Evolutionary conservation across 2,888 invertebrate genomes (phyloP).

Genomic region (Patella pellucida): DNA sequence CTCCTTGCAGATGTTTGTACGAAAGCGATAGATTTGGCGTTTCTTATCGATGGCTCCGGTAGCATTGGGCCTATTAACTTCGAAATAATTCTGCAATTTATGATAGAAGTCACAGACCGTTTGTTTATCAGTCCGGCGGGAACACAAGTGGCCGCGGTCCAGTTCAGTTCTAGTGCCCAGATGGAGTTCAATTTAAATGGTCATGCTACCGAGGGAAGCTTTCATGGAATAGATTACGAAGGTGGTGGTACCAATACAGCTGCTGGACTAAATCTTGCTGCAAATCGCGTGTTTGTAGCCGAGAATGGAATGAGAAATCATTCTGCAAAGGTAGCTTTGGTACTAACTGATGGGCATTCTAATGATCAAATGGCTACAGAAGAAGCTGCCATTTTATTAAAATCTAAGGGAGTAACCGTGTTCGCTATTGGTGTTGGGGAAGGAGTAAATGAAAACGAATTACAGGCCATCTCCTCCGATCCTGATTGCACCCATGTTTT

Average conservation of each 20-base stretch:
- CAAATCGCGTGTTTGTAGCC: not conserved
- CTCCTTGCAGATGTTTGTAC: not conserved
- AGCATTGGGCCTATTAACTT: constrained; percentile 15
- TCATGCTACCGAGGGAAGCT: not conserved
- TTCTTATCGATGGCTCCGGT: constrained; percentile 25
- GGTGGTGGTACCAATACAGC: constrained; percentile 10
- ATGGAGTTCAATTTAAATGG: constrained; percentile 12
- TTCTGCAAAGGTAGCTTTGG: constrained; percentile 18
- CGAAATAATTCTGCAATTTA: constrained; percentile 12
- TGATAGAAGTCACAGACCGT: constrained; percentile 11
- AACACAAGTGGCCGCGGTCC: constrained; percentile 7
- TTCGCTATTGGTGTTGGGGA: constrained; percentile 30
- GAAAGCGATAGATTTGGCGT: constrained; percentile 18
- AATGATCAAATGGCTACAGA: not conserved
- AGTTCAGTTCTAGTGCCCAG: constrained; percentile 2
- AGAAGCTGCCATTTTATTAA: not conserved
- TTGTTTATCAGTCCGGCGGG: constrained; percentile 7
- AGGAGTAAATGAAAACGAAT: constrained; percentile 18
- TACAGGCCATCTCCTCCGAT: constrained; percentile 19
- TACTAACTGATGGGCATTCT: constrained; percentile 24
- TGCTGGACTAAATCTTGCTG: constrained; percentile 9
- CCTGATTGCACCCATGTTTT: constrained; percentile 26
- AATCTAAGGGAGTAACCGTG: constrained; percentile 16
- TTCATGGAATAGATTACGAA: not conserved
- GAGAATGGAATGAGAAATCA: not conserved